These are phyloP conservation scores for Oxygymnocypris stewartii DNA, from an alignment of 2,113 vertebrate genomes.

Conservation along the genomic window DNA sequence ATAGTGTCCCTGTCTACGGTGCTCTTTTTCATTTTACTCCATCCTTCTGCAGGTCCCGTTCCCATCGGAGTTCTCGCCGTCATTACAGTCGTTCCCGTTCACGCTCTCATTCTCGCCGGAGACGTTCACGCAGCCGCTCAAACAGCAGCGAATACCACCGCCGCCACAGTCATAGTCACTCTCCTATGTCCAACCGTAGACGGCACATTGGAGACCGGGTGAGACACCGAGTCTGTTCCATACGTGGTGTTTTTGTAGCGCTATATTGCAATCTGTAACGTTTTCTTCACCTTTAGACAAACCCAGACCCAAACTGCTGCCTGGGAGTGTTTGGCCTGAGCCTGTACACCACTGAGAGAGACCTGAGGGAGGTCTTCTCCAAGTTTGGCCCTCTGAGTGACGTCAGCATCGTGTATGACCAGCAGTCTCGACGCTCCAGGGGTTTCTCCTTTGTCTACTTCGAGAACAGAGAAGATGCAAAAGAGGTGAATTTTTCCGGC, in stretches of 20 bases:
- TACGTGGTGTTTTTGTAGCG: not conserved
- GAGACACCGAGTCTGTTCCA: not conserved
- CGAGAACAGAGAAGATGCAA: constrained; percentile 88
- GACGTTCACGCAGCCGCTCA: constrained; percentile 85
- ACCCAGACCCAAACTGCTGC: constrained; percentile 94
- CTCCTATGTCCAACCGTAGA: constrained; percentile 94
- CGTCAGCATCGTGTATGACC: constrained; percentile 93
- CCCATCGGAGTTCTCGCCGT: constrained; percentile 88
- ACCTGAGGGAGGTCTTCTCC: constrained; percentile 93
- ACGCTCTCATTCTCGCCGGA: constrained; percentile 86
- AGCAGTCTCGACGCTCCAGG: constrained; percentile 92
- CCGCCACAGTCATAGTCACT: constrained; percentile 88
- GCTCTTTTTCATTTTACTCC: not conserved
- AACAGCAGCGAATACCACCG: constrained; percentile 89
- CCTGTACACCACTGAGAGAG: constrained; percentile 92
- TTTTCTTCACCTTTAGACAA: constrained; percentile 74
- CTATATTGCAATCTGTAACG: not conserved
- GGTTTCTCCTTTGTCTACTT: constrained; percentile 97
- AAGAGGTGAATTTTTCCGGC: constrained; percentile 76
- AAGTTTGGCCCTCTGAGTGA: constrained; percentile 92
- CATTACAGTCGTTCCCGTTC: constrained; percentile 89
- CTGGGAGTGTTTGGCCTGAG: constrained; percentile 96
- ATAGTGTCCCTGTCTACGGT: not conserved
- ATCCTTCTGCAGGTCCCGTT: constrained; percentile 80
- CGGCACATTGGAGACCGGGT: constrained; percentile 94